These are phyloP conservation scores for Lagopus leucura DNA, from an alignment of 2,113 vertebrate genomes.

Conservation along the genomic window DNA sequence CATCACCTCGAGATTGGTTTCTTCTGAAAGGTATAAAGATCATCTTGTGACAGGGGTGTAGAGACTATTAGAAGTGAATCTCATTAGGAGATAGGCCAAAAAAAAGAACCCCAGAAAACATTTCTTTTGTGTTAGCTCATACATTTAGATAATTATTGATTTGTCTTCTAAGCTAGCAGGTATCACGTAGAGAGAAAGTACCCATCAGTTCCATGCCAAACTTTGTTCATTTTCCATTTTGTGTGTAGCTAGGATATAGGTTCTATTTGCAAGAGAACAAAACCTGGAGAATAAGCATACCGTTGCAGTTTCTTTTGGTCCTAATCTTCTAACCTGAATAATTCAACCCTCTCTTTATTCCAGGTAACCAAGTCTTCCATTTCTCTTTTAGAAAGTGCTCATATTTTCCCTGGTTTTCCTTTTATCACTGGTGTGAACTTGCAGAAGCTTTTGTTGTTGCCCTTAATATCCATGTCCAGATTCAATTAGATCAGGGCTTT, in stretches of 20 bases:
- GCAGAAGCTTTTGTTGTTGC: neutral
- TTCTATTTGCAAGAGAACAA: neutral
- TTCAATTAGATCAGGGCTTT: neutral
- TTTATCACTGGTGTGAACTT: neutral
- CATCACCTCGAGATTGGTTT: neutral
- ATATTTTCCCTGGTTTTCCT: neutral
- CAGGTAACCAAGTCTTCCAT: neutral
- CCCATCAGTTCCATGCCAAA: accelerated
- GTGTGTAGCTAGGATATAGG: neutral
- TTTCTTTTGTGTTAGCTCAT: neutral
- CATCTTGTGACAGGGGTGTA: neutral
- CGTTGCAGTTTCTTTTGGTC: neutral
- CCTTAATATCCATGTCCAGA: neutral
- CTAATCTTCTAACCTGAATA: neutral
- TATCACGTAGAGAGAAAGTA: neutral
- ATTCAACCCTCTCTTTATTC: neutral
- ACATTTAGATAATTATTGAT: too few species aligned
- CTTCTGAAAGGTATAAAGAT: neutral
- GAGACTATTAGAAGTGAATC: neutral
- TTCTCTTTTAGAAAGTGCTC: neutral
- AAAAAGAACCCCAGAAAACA: too few species aligned
- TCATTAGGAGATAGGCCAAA: neutral
- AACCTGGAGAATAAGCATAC: neutral
- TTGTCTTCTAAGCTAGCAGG: neutral
- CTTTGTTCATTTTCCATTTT: neutral